Percentiles rank a stretch among this genome's conserved stretches.
phyloP scores from a whole-genome alignment of 2,888 invertebrate genomes.

The Thysanoteuthis rhombus region DNA sequence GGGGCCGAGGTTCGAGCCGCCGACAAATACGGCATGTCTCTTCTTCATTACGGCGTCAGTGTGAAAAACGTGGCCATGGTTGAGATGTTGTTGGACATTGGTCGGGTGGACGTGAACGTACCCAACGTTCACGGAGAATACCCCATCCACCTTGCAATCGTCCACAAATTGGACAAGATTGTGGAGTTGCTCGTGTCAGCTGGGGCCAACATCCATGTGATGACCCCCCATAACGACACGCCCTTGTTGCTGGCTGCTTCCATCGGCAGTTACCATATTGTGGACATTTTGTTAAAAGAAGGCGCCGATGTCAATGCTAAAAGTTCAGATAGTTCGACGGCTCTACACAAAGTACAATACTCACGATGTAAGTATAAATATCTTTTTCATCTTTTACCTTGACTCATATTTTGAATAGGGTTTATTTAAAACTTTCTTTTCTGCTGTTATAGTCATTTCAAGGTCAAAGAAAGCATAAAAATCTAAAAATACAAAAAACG shows the following conservation, averaged over 20 bases:
- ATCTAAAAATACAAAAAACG: no score
- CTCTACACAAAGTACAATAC: slow-evolving; percentile 34
- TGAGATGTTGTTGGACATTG: not conserved
- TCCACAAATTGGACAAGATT: slow-evolving; percentile 41
- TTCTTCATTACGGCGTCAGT: slow-evolving; percentile 26
- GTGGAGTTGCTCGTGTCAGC: slow-evolving; percentile 41
- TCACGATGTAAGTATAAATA: slow-evolving; percentile 34
- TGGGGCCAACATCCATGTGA: slow-evolving; percentile 40
- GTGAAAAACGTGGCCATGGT: slow-evolving; percentile 19
- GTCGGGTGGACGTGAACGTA: slow-evolving; percentile 34
- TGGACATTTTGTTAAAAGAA: slow-evolving; percentile 32
- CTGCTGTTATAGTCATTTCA: no score
- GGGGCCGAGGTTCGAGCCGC: slow-evolving; percentile 35
- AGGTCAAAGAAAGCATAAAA: no score
- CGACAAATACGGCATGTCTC: slow-evolving; percentile 30
- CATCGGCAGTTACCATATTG: slow-evolving; percentile 23
- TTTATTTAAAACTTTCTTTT: no score
- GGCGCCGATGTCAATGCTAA: slow-evolving; percentile 36
- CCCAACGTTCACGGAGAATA: slow-evolving; percentile 43
- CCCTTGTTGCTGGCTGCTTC: slow-evolving; percentile 34
- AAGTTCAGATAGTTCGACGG: slow-evolving; percentile 32
- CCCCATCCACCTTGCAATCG: slow-evolving; percentile 45
- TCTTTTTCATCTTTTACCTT: not conserved
- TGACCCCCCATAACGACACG: slow-evolving; percentile 29
- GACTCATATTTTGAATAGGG: not conserved